Conservation (phyloP, 2,888 invertebrate species). For the Phania funesta region DNA sequence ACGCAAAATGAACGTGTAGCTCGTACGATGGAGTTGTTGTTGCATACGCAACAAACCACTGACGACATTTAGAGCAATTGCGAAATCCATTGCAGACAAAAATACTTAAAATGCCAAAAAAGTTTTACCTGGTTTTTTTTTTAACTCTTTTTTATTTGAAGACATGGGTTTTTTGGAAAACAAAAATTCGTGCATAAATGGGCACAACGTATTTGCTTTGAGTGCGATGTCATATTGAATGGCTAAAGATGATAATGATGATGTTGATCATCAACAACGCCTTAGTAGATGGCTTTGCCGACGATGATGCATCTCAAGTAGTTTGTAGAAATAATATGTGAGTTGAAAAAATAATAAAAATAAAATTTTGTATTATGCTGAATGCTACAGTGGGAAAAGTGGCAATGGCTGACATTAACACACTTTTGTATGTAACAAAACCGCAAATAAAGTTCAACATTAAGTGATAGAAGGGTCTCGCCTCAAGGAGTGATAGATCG, state of each 20-base stretch:
- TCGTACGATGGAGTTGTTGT: background rate
- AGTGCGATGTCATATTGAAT: constrained; percentile 34
- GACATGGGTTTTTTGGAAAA: constrained; percentile 1
- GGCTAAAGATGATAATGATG: constrained; percentile 17
- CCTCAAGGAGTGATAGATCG: too few species aligned
- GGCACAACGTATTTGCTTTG: constrained; percentile 38
- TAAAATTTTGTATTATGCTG: background rate
- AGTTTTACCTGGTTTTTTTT: background rate
- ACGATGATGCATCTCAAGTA: constrained; percentile 29
- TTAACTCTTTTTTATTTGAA: background rate
- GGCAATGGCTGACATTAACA: background rate
- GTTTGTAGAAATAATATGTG: constrained; percentile 8
- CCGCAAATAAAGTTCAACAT: too few species aligned
- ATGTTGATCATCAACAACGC: too few species aligned
- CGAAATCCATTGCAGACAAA: constrained; percentile 30
- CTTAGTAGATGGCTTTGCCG: background rate
- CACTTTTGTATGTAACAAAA: too few species aligned
- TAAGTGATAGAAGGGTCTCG: too few species aligned
- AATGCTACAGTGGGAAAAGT: background rate
- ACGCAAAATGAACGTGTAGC: constrained; percentile 6
- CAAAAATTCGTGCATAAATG: constrained; percentile 46
- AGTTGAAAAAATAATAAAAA: constrained; percentile 20
- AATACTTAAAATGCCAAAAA: constrained; percentile 20
- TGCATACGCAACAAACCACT: background rate
- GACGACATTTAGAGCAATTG: constrained; percentile 52